Conservation (phyloP, 2,113 vertebrate species). For the Lasiurus cinereus region DNA sequence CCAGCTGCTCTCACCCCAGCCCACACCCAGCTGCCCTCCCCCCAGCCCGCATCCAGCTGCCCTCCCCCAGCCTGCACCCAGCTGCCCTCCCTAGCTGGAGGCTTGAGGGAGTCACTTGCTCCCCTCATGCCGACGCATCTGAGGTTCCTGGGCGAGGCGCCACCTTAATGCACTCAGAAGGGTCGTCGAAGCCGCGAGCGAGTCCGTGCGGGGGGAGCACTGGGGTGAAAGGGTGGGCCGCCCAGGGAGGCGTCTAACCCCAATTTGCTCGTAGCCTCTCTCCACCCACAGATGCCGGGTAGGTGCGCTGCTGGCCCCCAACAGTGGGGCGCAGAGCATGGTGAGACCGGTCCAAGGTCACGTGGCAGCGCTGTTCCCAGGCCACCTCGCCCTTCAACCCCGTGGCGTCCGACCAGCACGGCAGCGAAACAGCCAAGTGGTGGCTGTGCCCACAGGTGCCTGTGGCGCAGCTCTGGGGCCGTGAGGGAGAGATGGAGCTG, state of each 20-base stretch:
- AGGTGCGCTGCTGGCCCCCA: accelerated
- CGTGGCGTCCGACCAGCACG: accelerated
- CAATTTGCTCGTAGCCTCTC: accelerated
- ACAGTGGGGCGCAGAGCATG: neutral
- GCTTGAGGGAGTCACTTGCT: neutral
- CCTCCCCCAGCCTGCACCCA: too few species aligned
- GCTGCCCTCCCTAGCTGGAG: too few species aligned
- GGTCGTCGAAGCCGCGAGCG: neutral
- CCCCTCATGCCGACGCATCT: neutral
- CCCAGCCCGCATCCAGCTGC: too few species aligned
- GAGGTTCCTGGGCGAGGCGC: accelerated
- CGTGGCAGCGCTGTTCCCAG: accelerated
- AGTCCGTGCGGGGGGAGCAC: too few species aligned
- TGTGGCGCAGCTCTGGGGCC: neutral
- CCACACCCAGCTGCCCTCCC: too few species aligned
- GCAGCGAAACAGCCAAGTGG: accelerated
- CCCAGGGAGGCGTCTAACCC: neutral
- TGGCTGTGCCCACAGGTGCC: accelerated
- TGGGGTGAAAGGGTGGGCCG: neutral
- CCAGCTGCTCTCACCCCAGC: neutral
- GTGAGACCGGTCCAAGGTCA: neutral
- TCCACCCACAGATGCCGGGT: neutral
- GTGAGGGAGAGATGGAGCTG: accelerated
- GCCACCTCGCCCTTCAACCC: accelerated
- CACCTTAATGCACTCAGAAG: neutral